Base-by-base conservation (phyloP, 2,113 vertebrate genomes). In the Tor tambroides region DNA sequence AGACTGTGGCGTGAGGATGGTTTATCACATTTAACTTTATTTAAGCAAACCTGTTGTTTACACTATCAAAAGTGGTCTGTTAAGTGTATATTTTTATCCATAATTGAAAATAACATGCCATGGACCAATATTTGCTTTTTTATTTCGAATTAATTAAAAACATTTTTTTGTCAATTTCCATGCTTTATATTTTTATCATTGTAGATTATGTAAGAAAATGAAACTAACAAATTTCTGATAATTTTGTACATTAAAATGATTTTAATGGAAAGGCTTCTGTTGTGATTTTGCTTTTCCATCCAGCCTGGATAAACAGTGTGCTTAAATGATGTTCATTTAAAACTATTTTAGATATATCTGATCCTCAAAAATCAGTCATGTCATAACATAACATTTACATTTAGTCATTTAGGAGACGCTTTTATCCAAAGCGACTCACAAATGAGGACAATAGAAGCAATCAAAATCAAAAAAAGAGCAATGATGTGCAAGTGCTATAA, bases 161-260 rank as follows among this genome's bases (percentile, higher is more conserved):
- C 38, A 28, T 35, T 35, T 35, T 61, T 49, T 82, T 82, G 63
- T 17, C 9, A 9, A 41, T 63, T 63, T 9, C 21, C 56, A 15
- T 26, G 78, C 38, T 61, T 41, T 80, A 61, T 80, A 80, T 80
- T 65, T 82, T 28, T 82, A 67, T 67, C 38, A 38, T 30, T 67
- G 38, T 28, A 67, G 15, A 67, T 21, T 49, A 82, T 82, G 80
- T 21, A 49, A 46, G 17, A 80, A 32, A 9, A 80, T 56, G 2
- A 0, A 35, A n/a, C 30, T 5, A 80, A 63, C 8, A 30, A 0
- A 21, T n/a, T 65, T 82, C 67, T 65, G 41, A 11, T 28, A 30
- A 21, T 67, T 30, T 49, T 65, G 26, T 32, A 46, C 41, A 82
- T 67, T 67, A 82, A 82, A 82, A 14, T 79, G 10, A 35, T 1